phyloP scores from a whole-genome alignment of 2,113 vertebrate species.

The Burhinus oedicnemus region DNA sequence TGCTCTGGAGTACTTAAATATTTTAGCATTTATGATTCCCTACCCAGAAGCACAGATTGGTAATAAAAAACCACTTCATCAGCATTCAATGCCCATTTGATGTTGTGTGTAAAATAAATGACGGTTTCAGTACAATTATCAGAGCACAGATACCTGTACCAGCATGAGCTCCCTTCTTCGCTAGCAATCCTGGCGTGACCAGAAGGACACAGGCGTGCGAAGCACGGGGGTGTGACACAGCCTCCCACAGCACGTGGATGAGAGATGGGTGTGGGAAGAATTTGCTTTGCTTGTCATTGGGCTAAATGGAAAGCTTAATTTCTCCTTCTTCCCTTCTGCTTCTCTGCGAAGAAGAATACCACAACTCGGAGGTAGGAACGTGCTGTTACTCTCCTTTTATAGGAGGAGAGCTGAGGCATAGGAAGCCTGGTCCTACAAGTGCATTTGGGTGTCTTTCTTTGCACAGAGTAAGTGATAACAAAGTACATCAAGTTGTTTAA shows the following conservation, averaged over 20 bases:
- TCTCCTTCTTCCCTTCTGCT: background rate
- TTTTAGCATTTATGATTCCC: constrained; percentile 19
- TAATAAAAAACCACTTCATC: background rate
- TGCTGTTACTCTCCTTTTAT: background rate
- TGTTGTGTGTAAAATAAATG: background rate
- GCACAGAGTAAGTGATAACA: background rate
- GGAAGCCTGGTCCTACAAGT: background rate
- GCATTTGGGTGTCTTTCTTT: background rate
- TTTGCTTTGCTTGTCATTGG: background rate
- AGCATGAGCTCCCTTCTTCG: background rate
- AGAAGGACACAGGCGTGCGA: background rate
- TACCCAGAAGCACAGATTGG: constrained; percentile 18
- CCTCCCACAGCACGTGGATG: background rate
- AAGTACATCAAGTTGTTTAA: background rate
- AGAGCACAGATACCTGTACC: background rate
- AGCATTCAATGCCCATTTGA: constrained; percentile 18
- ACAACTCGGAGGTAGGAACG: rapidly evolving
- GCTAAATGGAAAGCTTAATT: background rate
- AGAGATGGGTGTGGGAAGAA: background rate
- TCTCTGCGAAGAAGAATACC: background rate
- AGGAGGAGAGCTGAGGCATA: background rate
- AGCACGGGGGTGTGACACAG: background rate
- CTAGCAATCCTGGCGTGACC: background rate
- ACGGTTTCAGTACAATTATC: background rate
- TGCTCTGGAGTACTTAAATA: background rate